Conservation (phyloP, 1,140 invertebrate species). For the Aphelenchoides besseyi region DNA sequence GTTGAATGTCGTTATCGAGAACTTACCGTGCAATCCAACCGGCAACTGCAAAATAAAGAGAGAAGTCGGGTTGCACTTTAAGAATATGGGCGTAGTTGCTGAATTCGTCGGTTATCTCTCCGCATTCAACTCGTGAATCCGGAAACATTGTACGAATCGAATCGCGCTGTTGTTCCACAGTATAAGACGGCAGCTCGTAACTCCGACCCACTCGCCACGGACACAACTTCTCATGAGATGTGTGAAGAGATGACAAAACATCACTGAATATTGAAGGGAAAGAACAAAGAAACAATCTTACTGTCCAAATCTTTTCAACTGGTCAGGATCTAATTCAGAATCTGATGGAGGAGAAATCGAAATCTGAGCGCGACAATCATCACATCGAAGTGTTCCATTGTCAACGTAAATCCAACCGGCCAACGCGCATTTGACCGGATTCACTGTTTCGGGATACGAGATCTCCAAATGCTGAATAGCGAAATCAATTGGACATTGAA, state of each 20-base stretch:
- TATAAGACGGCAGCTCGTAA: not conserved
- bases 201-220: not conserved
- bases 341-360: not conserved
- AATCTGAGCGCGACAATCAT: not conserved
- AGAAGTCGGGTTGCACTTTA: not conserved
- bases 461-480: no score
- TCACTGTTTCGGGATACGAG: no score
- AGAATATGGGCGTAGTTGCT: not conserved
- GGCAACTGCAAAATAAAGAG: conserved; percentile 3
- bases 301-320: not conserved
- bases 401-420: not conserved
- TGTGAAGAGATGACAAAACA: not conserved
- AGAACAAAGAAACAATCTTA: not conserved
- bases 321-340: not conserved
- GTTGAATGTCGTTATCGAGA: not conserved
- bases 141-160: not conserved
- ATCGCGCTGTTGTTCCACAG: not conserved
- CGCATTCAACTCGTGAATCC: not conserved
- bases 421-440: not conserved
- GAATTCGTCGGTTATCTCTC: not conserved
- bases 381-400: not conserved
- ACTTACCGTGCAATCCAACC: conserved; percentile 3
- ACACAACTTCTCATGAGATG: not conserved
- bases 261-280: not conserved
- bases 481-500: no score